These are phyloP conservation scores for Brachylomia viminalis DNA, from an alignment of 2,888 invertebrate genomes.

Conservation along the genomic window DNA sequence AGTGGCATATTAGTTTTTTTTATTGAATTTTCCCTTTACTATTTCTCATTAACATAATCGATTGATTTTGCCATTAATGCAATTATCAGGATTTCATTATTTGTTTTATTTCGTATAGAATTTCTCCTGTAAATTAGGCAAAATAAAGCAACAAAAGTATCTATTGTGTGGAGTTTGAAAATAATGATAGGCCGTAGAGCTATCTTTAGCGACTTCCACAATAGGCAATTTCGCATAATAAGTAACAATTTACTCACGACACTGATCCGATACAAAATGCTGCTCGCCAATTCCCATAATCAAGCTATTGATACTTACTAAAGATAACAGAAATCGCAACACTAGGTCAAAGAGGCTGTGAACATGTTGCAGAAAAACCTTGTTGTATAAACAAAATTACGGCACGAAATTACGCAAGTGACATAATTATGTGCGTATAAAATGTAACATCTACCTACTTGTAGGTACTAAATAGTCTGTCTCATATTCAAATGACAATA, in stretches of 20 bases:
- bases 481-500: background rate
- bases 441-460: background rate
- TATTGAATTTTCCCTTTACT: background rate
- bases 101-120: background rate
- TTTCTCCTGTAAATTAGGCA: background rate
- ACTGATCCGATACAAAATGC: slow-evolving; percentile 29
- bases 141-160: slow-evolving; percentile 2
- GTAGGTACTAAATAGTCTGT: background rate
- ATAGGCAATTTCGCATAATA: slow-evolving; percentile 15
- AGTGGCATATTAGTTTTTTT: background rate
- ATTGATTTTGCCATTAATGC: background rate
- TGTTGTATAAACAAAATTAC: background rate
- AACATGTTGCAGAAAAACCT: slow-evolving; percentile 3
- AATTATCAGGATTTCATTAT: background rate
- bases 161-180: slow-evolving; percentile 14
- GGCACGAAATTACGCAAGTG: background rate
- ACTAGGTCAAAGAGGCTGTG: slow-evolving; percentile 8
- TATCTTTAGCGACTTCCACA: slow-evolving; percentile 15
- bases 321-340: background rate
- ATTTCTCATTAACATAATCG: background rate
- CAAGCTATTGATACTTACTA: slow-evolving; percentile 14
- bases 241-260: slow-evolving; percentile 42
- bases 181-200: slow-evolving; percentile 3
- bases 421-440: background rate
- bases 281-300: slow-evolving; percentile 20